Base-by-base conservation (phyloP, 2,113 vertebrate species). In the Sceloporus tristichus region DNA sequence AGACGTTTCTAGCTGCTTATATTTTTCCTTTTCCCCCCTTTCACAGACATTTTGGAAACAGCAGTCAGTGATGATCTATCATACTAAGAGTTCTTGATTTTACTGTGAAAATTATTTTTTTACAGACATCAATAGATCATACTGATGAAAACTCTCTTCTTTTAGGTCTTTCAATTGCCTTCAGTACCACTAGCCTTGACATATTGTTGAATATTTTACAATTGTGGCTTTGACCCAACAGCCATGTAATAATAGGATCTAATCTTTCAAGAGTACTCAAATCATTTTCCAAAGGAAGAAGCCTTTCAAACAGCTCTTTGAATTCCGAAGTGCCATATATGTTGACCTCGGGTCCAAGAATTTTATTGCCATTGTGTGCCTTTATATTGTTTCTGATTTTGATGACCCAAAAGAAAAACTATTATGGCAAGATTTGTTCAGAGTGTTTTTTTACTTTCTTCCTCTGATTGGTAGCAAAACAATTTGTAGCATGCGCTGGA, bases 251-350 rank as follows among this genome's bases (percentile, higher is more conserved):
- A 21, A 53, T 85, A 14, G 70, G 25, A 29, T 87, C 91, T 73
- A 90, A 27, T 53, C n/a, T 80, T 71, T 11, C 82, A 81, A 66
- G 25, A 80, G 91, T 89, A 90, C 76, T 71, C 88, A 91, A 16
- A 38, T 87, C 11, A 54, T 71, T 90, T 95, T 88, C 85, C 87
- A 4, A 91, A 74, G 40, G 48, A 92, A 92, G 76, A 90, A 85
- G 88, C 42, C 79, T 56, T 65, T 68, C 77, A 56, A 91, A 82
- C 9, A 0, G 54, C 78, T 5, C 23, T 92, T 92, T 81, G 42
- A 68, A 62, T 86, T 78, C 65, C 79, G 77, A 83, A 56, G 14
- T 71, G 53, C 14, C 79, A 38, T 5, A 75, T 11, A 66, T 34
- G 29, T 87, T 9, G 70, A 14, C 86, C 38, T 90, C 78, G 62